These are phyloP conservation scores for Notodonta dromedarius DNA, from an alignment of 2,888 invertebrate species.

Conservation along the genomic window DNA sequence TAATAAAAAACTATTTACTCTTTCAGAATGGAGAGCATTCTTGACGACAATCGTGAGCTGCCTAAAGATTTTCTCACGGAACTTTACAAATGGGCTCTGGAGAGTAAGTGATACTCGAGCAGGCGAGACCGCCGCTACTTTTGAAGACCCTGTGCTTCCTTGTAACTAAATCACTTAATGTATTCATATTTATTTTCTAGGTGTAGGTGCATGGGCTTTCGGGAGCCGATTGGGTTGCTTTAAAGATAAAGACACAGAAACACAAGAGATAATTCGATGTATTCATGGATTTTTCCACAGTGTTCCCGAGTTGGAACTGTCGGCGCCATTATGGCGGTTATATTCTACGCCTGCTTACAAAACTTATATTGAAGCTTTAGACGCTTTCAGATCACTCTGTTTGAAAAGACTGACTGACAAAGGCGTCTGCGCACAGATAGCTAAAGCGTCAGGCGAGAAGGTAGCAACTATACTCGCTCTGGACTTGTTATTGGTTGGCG, in stretches of 20 bases:
- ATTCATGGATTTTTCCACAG: slow-evolving; percentile 91
- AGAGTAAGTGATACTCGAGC: slow-evolving; percentile 86
- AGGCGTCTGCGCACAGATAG: slow-evolving; percentile 74
- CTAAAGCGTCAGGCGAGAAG: slow-evolving; percentile 65
- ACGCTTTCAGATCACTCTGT: slow-evolving; percentile 87
- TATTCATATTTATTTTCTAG: slow-evolving; percentile 70
- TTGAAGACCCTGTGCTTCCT: slow-evolving; percentile 17
- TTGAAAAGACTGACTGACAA: slow-evolving; percentile 72
- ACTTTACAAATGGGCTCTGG: slow-evolving; percentile 92
- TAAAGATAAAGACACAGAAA: slow-evolving; percentile 87
- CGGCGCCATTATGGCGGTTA: slow-evolving; percentile 90
- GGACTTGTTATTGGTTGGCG: slow-evolving; percentile 91
- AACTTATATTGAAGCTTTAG: slow-evolving; percentile 88
- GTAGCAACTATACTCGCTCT: slow-evolving; percentile 89
- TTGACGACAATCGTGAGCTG: slow-evolving; percentile 85
- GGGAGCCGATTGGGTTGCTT: slow-evolving; percentile 92
- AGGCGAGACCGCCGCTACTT: slow-evolving; percentile 22
- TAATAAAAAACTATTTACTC: slow-evolving; percentile 2
- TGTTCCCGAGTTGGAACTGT: slow-evolving; percentile 89
- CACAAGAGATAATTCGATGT: slow-evolving; percentile 90
- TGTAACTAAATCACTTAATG: slow-evolving; percentile 9
- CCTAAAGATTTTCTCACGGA: slow-evolving; percentile 88
- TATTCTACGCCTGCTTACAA: slow-evolving; percentile 89
- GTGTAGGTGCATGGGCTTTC: slow-evolving; percentile 92
- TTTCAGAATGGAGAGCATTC: slow-evolving; percentile 86